These are phyloP conservation scores for Nasonia vitripennis DNA, from an alignment of 1,140 invertebrate genomes.

Conservation along the genomic window DNA sequence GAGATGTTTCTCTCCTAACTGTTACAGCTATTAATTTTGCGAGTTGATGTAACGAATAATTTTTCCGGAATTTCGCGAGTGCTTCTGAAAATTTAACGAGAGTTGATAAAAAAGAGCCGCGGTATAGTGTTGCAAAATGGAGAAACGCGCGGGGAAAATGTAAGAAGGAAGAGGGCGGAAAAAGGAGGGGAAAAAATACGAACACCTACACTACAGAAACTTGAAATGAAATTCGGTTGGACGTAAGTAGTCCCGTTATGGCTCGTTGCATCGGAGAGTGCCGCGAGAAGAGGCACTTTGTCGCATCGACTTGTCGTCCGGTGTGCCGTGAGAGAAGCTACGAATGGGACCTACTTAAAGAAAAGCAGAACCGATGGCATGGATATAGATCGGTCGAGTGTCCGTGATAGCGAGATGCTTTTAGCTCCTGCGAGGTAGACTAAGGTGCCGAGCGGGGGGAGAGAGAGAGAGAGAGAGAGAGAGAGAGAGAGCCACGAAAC, in stretches of 20 bases:
- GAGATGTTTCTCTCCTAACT: no score
- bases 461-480: background rate
- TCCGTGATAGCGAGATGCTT: slow-evolving; percentile 36
- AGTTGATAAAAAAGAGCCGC: slow-evolving; percentile 55
- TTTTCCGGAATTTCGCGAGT: background rate
- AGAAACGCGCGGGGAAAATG: background rate
- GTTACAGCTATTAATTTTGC: no score
- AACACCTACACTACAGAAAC: background rate
- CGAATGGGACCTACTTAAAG: slow-evolving; percentile 49
- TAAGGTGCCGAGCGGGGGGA: background rate
- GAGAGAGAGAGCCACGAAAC: background rate
- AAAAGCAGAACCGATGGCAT: slow-evolving; percentile 50
- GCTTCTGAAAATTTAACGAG: slow-evolving; percentile 48
- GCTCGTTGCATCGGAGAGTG: slow-evolving; percentile 44
- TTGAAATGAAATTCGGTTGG: slow-evolving; percentile 47
- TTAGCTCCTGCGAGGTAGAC: slow-evolving; percentile 5
- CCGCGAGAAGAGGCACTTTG: slow-evolving; percentile 39
- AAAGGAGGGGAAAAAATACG: background rate
- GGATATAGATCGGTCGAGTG: slow-evolving; percentile 48
- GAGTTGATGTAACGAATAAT: background rate
- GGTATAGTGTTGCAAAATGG: background rate
- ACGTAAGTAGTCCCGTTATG: slow-evolving; percentile 50
- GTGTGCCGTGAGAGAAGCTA: slow-evolving; percentile 25
- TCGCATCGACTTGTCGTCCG: slow-evolving; percentile 46
- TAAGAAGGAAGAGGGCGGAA: background rate